These are phyloP conservation scores for Philereme vetulata DNA, from an alignment of 2,888 invertebrate species.

Conservation along the genomic window DNA sequence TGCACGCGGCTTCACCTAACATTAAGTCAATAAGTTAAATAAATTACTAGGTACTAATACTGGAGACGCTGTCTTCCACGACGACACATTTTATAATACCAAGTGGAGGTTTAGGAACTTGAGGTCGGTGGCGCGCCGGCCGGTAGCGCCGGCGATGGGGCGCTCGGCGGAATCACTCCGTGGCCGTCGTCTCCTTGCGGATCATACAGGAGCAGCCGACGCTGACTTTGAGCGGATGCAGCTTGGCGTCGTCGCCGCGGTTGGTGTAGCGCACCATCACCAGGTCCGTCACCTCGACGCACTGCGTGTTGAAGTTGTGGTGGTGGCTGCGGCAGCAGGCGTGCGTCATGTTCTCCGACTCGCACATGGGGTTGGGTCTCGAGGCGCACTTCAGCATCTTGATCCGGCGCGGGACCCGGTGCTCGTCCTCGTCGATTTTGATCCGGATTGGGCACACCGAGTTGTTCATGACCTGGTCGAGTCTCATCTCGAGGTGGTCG, in stretches of 20 bases:
- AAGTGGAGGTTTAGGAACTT: slow-evolving; percentile 30
- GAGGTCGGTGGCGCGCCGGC: slow-evolving; percentile 35
- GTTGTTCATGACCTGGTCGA: slow-evolving; percentile 58
- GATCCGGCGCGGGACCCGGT: slow-evolving; percentile 68
- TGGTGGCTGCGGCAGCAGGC: slow-evolving; percentile 69
- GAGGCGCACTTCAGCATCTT: slow-evolving; percentile 67
- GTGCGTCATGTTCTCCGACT: slow-evolving; percentile 51
- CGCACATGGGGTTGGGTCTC: slow-evolving; percentile 62
- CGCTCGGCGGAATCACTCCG: slow-evolving; percentile 47
- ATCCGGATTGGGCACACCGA: slow-evolving; percentile 71
- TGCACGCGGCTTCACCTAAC: slow-evolving; percentile 17
- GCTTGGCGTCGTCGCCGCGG: slow-evolving; percentile 41
- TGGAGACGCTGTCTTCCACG: slow-evolving; percentile 17
- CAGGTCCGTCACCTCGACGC: slow-evolving; percentile 71
- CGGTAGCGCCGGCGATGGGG: slow-evolving; percentile 36
- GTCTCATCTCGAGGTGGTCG: slow-evolving; percentile 45
- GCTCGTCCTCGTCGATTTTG: slow-evolving; percentile 55
- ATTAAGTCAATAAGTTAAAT: slow-evolving; percentile 24
- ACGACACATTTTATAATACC: slow-evolving; percentile 2
- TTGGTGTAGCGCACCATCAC: slow-evolving; percentile 62
- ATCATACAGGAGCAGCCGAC: slow-evolving; percentile 77
- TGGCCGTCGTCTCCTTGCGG: slow-evolving; percentile 46
- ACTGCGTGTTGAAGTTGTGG: slow-evolving; percentile 59
- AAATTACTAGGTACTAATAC: slow-evolving; percentile 25
- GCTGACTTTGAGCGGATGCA: slow-evolving; percentile 52